These are phyloP conservation scores for Pavo muticus DNA, from an alignment of 2,113 vertebrate species.

Conservation along the genomic window DNA sequence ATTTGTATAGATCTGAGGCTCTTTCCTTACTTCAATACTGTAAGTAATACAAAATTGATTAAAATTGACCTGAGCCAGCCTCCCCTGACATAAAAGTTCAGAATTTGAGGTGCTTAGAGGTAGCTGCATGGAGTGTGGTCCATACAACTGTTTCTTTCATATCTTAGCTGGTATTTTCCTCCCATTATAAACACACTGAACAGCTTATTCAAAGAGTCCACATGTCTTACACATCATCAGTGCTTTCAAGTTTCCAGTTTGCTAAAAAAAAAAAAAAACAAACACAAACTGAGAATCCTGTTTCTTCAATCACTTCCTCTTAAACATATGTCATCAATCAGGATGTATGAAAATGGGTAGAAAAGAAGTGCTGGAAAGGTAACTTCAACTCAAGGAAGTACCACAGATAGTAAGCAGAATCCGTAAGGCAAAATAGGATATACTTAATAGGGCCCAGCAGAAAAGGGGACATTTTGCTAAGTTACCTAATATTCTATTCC, in stretches of 20 bases:
- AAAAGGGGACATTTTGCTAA: background rate
- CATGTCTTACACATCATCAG: background rate
- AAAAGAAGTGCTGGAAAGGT: background rate
- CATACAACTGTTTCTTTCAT: background rate
- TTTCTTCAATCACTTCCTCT: accelerated
- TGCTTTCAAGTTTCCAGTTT: background rate
- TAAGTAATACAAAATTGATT: background rate
- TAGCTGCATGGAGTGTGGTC: background rate
- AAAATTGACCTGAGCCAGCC: background rate
- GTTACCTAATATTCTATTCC: background rate
- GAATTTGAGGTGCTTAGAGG: background rate
- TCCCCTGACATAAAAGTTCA: background rate
- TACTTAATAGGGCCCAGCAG: background rate
- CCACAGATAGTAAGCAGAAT: background rate
- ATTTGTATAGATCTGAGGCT: background rate
- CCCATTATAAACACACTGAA: background rate
- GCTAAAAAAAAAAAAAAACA: background rate
- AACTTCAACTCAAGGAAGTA: background rate
- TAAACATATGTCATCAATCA: background rate
- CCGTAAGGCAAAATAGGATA: background rate
- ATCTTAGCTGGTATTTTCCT: background rate
- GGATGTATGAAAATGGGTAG: background rate
- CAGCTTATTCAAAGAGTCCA: background rate
- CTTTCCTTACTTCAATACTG: background rate
- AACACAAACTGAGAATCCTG: background rate